phyloP scores from a whole-genome alignment of 2,797 vertebrate species.

The Ambastaia sidthimunki region DNA sequence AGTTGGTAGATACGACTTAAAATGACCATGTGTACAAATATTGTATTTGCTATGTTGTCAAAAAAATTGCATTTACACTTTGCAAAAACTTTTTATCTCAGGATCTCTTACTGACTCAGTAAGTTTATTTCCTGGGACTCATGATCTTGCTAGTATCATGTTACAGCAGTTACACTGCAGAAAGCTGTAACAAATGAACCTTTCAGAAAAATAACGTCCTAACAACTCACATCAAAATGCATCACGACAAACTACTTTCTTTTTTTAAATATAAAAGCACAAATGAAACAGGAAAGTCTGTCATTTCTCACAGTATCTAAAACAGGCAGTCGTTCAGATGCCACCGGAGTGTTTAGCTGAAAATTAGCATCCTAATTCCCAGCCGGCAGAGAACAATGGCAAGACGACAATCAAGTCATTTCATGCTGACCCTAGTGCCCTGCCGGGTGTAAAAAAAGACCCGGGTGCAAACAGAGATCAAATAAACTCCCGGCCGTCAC shows the following conservation, averaged over 20 bases:
- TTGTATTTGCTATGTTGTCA: too few relatives aligned
- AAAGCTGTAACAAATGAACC: too few relatives aligned
- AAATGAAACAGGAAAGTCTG: slow-evolving; percentile 9
- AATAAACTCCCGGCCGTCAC: slow-evolving; percentile 60
- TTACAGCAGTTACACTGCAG: slow-evolving; percentile 52
- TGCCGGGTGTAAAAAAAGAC: slow-evolving; percentile 33
- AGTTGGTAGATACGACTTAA: too few relatives aligned
- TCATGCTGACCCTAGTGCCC: slow-evolving; percentile 68
- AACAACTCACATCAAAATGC: slow-evolving; percentile 75
- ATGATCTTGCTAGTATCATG: slow-evolving; percentile 36
- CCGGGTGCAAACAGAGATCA: slow-evolving; percentile 62
- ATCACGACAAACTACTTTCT: slow-evolving; percentile 22
- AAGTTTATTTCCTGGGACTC: too few relatives aligned
- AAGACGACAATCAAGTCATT: slow-evolving; percentile 69
- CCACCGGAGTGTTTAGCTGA: slow-evolving; percentile 68
- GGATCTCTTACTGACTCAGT: too few relatives aligned
- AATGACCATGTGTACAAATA: too few relatives aligned
- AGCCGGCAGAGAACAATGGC: slow-evolving; percentile 74
- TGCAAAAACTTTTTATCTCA: too few relatives aligned
- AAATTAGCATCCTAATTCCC: slow-evolving; percentile 62
- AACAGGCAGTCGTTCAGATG: not conserved
- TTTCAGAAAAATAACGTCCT: slow-evolving; percentile 76
- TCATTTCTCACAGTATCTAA: slow-evolving; percentile 8
- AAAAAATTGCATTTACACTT: too few relatives aligned
- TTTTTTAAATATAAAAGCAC: not conserved